phyloP scores from a whole-genome alignment of 2,797 vertebrate species.

The Esox masquinongy region DNA sequence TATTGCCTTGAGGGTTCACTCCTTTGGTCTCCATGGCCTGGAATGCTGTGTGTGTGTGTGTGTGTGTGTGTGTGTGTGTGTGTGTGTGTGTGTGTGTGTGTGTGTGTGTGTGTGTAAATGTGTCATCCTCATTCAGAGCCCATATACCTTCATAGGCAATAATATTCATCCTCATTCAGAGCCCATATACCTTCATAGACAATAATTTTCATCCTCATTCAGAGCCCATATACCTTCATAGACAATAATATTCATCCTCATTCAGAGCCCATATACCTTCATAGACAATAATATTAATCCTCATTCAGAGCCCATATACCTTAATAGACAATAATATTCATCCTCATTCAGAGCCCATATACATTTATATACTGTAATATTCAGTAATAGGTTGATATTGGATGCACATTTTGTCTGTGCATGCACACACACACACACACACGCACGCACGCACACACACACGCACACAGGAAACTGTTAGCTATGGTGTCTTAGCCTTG shows the following conservation, averaged over 20 bases:
- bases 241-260: not conserved
- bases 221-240: not conserved
- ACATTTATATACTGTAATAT: not conserved
- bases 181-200: not conserved
- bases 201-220: not conserved
- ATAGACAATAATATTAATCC: not conserved
- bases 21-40: not conserved
- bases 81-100: not conserved
- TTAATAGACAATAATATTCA: not conserved
- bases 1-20: not conserved
- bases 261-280: not conserved
- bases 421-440: conserved; percentile 13
- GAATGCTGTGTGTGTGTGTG: not conserved
- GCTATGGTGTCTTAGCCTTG: conserved; percentile 29
- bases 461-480: conserved; percentile 24
- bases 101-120: not conserved
- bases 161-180: not conserved
- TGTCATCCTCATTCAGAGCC: not conserved
- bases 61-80: not conserved
- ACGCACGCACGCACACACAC: conserved; percentile 10
- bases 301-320: not conserved
- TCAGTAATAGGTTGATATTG: not conserved
- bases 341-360: not conserved
- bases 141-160: not conserved
- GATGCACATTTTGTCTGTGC: no score